Percentiles rank a stretch among this genome's conserved stretches.
These are phyloP conservation scores for Podarcis muralis DNA, from an alignment of 2,113 vertebrate species.

Conservation along the genomic window DNA sequence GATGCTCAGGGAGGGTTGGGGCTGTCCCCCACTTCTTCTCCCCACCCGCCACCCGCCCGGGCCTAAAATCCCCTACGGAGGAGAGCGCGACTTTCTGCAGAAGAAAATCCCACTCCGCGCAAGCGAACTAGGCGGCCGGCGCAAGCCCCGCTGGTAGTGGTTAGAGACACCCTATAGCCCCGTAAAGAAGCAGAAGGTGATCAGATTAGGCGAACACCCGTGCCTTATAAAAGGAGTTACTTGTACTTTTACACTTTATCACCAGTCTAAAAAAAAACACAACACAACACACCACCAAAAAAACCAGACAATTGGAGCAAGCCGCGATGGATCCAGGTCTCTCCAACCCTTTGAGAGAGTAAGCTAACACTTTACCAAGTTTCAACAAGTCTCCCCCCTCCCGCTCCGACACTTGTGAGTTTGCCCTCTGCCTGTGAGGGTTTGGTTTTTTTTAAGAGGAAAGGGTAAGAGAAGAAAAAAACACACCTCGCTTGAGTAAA, in stretches of 20 bases:
- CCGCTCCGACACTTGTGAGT: conserved; percentile 31
- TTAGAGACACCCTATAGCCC: conserved; percentile 68
- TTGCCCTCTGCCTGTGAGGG: conserved; percentile 38
- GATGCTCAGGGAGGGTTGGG: not conserved
- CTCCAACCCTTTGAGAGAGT: conserved; percentile 54
- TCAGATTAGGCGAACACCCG: conserved; percentile 65
- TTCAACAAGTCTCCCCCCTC: conserved; percentile 48
- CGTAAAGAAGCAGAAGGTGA: conserved; percentile 68
- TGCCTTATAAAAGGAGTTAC: conserved; percentile 53
- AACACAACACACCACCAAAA: not conserved
- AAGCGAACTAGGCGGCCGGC: conserved; percentile 22
- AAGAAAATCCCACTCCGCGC: not conserved
- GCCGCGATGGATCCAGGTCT: conserved; percentile 54
- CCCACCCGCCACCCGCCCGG: no score
- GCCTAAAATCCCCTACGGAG: no score
- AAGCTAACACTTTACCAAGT: conserved; percentile 59
- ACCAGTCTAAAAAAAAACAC: conserved; percentile 32
- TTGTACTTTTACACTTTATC: conserved; percentile 73
- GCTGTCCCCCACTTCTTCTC: not conserved
- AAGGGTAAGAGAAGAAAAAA: not conserved
- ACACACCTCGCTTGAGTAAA: conserved; percentile 47
- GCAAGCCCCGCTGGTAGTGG: conserved; percentile 56
- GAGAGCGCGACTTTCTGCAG: not conserved
- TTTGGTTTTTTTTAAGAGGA: no score
- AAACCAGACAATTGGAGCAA: conserved; percentile 56